A percentile compares a stretch with the other conserved stretches of the same genome.
phyloP scores from a whole-genome alignment of 2,113 vertebrate species.

The Orientallactaga bullata region DNA sequence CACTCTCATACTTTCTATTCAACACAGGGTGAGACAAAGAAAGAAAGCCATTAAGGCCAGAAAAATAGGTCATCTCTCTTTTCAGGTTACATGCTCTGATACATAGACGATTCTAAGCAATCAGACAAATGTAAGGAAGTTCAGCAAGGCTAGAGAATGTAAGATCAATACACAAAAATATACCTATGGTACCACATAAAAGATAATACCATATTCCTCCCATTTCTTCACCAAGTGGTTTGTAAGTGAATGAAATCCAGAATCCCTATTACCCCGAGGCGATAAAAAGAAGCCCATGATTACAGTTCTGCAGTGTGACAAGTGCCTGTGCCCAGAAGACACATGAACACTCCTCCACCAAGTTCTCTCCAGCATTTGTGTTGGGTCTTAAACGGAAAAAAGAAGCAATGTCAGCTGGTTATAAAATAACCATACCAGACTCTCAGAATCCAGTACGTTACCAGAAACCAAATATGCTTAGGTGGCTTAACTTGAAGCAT shows the following conservation, averaged over 20 bases:
- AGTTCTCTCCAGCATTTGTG: not conserved
- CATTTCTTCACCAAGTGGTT: not conserved
- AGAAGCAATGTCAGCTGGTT: not conserved
- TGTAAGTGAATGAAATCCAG: not conserved
- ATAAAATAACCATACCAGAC: not conserved
- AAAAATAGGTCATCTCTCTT: not conserved
- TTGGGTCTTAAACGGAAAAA: conserved; percentile 2
- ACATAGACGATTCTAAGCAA: not conserved
- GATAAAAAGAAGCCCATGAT: not conserved
- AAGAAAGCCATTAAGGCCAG: not conserved
- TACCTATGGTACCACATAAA: not conserved
- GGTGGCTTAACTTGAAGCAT: not conserved
- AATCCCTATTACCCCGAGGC: not conserved
- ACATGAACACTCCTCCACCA: not conserved
- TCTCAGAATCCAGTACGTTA: not conserved
- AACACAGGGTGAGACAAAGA: not conserved
- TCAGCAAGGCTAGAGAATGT: not conserved
- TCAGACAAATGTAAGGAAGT: not conserved
- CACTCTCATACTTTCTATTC: not conserved
- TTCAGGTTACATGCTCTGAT: not conserved
- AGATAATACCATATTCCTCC: not conserved
- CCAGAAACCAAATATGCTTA: not conserved
- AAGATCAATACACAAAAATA: not conserved
- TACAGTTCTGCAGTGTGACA: not conserved
- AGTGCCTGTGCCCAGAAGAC: not conserved